Evolutionary conservation across 2,113 vertebrate genomes (phyloP).

Genomic region (Pedionomus torquatus): DNA sequence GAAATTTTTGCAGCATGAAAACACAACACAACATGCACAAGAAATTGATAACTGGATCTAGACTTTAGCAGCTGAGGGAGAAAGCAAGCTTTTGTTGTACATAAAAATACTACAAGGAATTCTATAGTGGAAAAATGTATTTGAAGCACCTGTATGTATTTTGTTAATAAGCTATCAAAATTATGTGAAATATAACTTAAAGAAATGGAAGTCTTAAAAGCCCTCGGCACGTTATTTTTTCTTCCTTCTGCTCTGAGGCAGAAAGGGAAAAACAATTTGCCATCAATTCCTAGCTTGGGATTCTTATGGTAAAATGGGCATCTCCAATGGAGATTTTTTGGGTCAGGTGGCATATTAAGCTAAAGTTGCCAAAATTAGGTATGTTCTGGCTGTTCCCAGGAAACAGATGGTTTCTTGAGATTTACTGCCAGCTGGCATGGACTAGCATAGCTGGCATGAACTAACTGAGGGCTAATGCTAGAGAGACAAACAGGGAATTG

Average conservation of each 20-base stretch:
- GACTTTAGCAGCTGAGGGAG: not conserved
- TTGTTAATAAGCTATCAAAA: not conserved
- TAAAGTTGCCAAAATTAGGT: constrained; percentile 51
- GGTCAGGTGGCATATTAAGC: constrained; percentile 34
- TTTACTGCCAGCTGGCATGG: constrained; percentile 43
- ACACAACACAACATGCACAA: not conserved
- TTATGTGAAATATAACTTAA: not conserved
- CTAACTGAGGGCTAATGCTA: constrained; percentile 5
- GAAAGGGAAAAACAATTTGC: not conserved
- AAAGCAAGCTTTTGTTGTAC: not conserved
- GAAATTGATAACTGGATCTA: not conserved
- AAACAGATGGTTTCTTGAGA: constrained; percentile 48
- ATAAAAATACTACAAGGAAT: not conserved
- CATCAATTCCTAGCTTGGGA: not conserved
- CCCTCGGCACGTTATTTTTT: not conserved
- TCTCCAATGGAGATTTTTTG: constrained; percentile 22
- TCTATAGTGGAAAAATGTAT: not conserved
- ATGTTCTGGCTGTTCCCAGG: constrained; percentile 55
- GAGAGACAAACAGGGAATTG: constrained; percentile 47
- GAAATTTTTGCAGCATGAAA: not conserved
- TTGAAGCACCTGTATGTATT: not conserved
- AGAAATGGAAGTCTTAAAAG: not conserved
- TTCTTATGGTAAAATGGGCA: constrained; percentile 17
- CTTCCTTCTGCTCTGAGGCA: not conserved
- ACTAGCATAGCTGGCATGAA: constrained; percentile 1